These are phyloP conservation scores for Chironomus striatipennis DNA, from an alignment of 1,140 invertebrate species.

Conservation along the genomic window DNA sequence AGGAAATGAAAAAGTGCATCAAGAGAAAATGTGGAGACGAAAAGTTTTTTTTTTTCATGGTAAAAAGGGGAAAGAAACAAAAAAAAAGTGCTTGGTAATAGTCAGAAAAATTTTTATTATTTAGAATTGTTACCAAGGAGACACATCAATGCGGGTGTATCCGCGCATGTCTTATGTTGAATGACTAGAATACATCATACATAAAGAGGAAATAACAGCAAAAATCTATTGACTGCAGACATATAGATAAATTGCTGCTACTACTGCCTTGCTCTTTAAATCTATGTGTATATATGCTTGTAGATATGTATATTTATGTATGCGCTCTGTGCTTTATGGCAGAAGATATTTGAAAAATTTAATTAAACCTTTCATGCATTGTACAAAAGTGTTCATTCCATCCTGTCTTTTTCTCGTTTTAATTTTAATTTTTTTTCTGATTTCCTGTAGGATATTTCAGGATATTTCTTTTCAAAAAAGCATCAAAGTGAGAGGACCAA, in stretches of 20 bases:
- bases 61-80: not conserved
- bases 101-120: not conserved
- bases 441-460: not conserved
- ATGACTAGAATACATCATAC: constrained; percentile 21
- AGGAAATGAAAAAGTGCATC: too few relatives aligned
- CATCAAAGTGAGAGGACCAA: not conserved
- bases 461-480: too few relatives aligned
- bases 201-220: not conserved
- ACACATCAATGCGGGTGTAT: constrained; percentile 20
- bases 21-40: not conserved
- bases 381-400: too few relatives aligned
- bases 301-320: too few relatives aligned
- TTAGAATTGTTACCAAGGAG: constrained; percentile 22
- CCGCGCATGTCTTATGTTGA: constrained; percentile 23
- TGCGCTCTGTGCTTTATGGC: not conserved
- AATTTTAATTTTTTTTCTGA: not conserved
- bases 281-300: too few relatives aligned
- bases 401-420: not conserved
- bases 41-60: not conserved
- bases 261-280: not conserved
- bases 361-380: constrained; percentile 4
- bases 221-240: constrained; percentile 18
- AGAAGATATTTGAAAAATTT: not conserved
- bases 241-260: constrained; percentile 13
- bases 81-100: not conserved